phyloP scores from a whole-genome alignment of 2,888 invertebrate genomes.

The Aproaerema taeniolella region DNA sequence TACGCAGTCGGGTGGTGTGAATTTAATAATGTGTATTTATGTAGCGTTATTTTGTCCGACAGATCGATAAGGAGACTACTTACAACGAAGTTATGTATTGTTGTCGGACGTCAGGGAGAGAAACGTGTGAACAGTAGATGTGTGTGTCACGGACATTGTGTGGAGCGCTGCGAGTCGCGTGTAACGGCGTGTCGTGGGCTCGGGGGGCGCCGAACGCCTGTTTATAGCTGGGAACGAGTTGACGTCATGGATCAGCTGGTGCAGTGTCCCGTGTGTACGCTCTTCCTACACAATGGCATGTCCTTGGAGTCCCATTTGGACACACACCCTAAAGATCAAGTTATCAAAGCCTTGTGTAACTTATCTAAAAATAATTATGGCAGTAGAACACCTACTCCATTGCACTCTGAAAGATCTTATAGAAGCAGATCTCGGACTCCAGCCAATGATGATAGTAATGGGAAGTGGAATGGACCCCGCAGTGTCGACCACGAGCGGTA shows the following conservation, averaged over 20 bases:
- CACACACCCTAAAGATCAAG: conserved; percentile 92
- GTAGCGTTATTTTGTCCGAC: conserved; percentile 59
- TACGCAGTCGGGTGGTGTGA: conserved; percentile 45
- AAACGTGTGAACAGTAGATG: conserved; percentile 60
- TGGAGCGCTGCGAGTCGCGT: conserved; percentile 45
- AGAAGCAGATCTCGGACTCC: conserved; percentile 61
- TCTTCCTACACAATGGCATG: conserved; percentile 90
- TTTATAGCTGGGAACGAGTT: too few species aligned
- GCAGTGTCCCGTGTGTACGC: conserved; percentile 90
- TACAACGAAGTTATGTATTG: conserved; percentile 61
- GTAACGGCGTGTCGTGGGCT: conserved; percentile 39
- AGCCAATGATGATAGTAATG: conserved; percentile 44
- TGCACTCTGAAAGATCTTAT: conserved; percentile 58
- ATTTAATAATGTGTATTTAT: conserved; percentile 48
- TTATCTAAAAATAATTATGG: conserved; percentile 58
- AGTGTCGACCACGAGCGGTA: conserved; percentile 55
- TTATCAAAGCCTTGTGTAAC: conserved; percentile 85
- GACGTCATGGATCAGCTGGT: conserved; percentile 61
- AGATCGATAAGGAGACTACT: conserved; percentile 69
- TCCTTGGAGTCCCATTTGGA: conserved; percentile 87
- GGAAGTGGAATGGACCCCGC: conserved; percentile 46
- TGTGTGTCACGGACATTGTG: conserved; percentile 62
- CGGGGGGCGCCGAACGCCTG: conserved; percentile 26
- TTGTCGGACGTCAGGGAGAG: conserved; percentile 50
- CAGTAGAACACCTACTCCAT: conserved; percentile 60